These are phyloP conservation scores for Chaetodon trifasciatus DNA, from an alignment of 2,797 vertebrate species.

Conservation along the genomic window DNA sequence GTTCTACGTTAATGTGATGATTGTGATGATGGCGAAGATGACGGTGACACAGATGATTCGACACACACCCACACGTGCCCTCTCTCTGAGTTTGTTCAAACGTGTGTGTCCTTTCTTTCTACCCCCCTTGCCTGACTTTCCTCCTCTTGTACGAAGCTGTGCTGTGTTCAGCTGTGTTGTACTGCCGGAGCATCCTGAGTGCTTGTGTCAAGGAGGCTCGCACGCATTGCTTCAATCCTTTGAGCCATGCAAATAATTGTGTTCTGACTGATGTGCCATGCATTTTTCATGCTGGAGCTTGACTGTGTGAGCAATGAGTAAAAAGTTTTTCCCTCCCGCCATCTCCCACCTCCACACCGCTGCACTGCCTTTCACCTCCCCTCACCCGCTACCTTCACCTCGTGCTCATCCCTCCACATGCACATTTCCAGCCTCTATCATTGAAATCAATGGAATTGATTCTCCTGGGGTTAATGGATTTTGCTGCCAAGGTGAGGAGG, in stretches of 20 bases:
- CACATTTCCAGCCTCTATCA: slow-evolving; percentile 78
- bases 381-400: slow-evolving; percentile 67
- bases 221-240: slow-evolving; percentile 65
- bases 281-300: slow-evolving; percentile 80
- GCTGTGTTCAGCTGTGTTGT: slow-evolving; percentile 65
- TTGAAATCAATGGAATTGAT: slow-evolving; percentile 85
- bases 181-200: slow-evolving; percentile 57
- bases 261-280: slow-evolving; percentile 80
- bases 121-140: slow-evolving; percentile 19
- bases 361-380: slow-evolving; percentile 57
- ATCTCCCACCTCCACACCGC: slow-evolving; percentile 28
- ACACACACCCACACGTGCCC: slow-evolving; percentile 23
- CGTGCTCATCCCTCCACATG: slow-evolving; percentile 61
- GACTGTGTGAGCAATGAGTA: slow-evolving; percentile 56
- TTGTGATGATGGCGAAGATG: slow-evolving; percentile 38
- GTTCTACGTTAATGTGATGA: slow-evolving; percentile 39
- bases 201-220: slow-evolving; percentile 71
- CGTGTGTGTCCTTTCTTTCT: slow-evolving; percentile 23
- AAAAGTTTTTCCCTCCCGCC: slow-evolving; percentile 59
- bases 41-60: slow-evolving; percentile 54
- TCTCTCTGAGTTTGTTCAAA: slow-evolving; percentile 43
- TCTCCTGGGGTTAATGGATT: slow-evolving; percentile 82
- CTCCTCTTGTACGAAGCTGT: slow-evolving; percentile 42
- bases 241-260: slow-evolving; percentile 81
- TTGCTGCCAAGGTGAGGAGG: slow-evolving; percentile 84